Base-by-base conservation (phyloP, 1,140 invertebrate species). In the Ostrea edulis region DNA sequence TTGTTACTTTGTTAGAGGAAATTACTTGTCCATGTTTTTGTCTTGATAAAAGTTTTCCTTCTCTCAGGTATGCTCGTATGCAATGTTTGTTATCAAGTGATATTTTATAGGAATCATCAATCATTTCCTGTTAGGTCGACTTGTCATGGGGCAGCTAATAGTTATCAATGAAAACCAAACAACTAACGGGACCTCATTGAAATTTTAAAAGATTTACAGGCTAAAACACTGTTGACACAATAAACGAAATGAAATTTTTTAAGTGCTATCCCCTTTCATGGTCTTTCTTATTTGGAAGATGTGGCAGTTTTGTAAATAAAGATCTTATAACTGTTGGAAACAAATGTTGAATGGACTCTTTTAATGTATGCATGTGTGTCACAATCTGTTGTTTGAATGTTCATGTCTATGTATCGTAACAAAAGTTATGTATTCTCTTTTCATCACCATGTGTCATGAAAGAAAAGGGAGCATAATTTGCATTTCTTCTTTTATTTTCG, bases 61-160 rank as follows among this genome's bases (percentile, higher is more conserved):
- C 68, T 71, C 68, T 71, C 68, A 71, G 68, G 68, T 71, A 71
- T 71, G 68, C 68, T 71, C 68, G 68, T 71, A 71, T 71, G 68
- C 68, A 71, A 71, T 71, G 68, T 71, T 71, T 71, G 68, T 71
- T 71, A 71, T 71, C 68, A 71, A 71, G 68, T 71, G 68, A 71
- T 71, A 71, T 71, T 71, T 71, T 71, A 71, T 71, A 68, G 68
- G 68, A 71, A 71, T 71, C 68, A 71, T 71, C 68, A 71, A 71
- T 71, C 68, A 71, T 35, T 71, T 71, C 22, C 22, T 35, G 22
- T 8, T 71, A 71, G 68, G 68, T 71, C 68, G 68, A 71, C 68
- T 22, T 71, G 68, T 71, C 68, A 71, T 71, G 68, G 35, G 68
- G 65, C 68, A 71, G 68, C 68, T 71, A 71, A 71, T 71, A 22